phyloP scores from a whole-genome alignment of 2,888 invertebrate species.

The Cryptophagus acutangulus region DNA sequence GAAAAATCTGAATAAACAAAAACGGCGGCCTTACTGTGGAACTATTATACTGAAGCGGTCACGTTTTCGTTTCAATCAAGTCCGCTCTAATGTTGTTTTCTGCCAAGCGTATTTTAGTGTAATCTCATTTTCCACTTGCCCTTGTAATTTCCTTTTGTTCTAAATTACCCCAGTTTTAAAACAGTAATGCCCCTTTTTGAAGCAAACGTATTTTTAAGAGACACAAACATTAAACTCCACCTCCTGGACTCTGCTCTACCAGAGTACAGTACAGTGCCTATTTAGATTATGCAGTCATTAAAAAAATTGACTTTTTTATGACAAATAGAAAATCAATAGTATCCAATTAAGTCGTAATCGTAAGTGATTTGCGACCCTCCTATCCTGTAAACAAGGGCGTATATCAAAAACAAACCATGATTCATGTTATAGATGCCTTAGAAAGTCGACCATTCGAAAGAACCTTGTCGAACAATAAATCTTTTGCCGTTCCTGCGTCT shows the following conservation, averaged over 20 bases:
- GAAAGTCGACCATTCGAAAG: no score
- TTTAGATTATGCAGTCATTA: no score
- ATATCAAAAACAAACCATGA: no score
- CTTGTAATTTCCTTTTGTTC: constrained; percentile 30
- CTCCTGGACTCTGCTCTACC: background rate
- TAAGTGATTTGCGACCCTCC: no score
- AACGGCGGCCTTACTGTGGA: no score
- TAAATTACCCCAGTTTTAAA: constrained; percentile 24
- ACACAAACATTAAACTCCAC: constrained; percentile 8
- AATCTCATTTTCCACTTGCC: constrained; percentile 30
- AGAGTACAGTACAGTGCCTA: background rate
- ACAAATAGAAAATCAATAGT: no score
- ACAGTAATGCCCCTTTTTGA: constrained; percentile 14
- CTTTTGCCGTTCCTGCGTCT: constrained; percentile 18
- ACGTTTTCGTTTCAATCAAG: constrained; percentile 23
- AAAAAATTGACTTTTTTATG: no score
- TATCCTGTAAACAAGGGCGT: no score
- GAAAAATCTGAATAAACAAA: no score
- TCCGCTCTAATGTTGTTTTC: constrained; percentile 15
- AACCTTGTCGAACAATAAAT: constrained; percentile 24
- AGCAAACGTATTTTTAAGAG: constrained; percentile 12
- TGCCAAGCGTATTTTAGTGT: constrained; percentile 17
- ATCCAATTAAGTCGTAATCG: no score
- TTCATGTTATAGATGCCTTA: no score
- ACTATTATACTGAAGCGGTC: constrained; percentile 12